Evolutionary conservation across 1,140 invertebrate genomes (phyloP).

Genomic region (Panagrolaimus sp.): DNA sequence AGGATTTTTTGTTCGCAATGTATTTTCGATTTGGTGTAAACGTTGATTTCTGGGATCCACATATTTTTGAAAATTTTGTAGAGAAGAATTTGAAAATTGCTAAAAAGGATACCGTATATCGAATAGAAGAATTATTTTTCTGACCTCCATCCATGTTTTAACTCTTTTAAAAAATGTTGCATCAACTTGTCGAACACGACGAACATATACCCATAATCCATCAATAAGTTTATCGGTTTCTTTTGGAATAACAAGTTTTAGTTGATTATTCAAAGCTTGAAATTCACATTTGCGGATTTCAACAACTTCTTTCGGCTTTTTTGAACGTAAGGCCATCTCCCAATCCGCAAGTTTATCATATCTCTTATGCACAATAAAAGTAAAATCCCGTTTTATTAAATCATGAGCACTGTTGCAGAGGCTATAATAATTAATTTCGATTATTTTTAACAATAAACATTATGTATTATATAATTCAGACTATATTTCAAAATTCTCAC

Average conservation of each 20-base stretch:
- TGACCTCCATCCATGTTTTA: slow-evolving; percentile 5
- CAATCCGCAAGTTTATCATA: slow-evolving; percentile 49
- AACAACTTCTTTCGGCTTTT: slow-evolving; percentile 35
- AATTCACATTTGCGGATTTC: slow-evolving; percentile 37
- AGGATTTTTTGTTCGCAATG: neutral
- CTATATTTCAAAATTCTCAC: too few species aligned
- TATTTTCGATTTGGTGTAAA: neutral
- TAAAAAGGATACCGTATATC: neutral
- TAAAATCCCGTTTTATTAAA: slow-evolving; percentile 3
- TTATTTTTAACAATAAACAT: too few species aligned
- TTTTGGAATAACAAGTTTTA: slow-evolving; percentile 25
- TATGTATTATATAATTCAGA: too few species aligned
- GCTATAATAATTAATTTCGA: neutral
- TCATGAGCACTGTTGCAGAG: slow-evolving; percentile 8
- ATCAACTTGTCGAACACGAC: neutral
- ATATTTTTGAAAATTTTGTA: neutral
- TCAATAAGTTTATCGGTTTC: slow-evolving; percentile 14
- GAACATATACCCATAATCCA: slow-evolving; percentile 2
- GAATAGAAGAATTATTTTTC: neutral
- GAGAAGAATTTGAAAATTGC: neutral
- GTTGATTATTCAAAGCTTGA: slow-evolving; percentile 43
- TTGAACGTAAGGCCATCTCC: slow-evolving; percentile 32
- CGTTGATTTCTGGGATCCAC: neutral
- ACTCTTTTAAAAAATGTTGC: neutral
- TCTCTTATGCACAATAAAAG: slow-evolving; percentile 44